Conservation (phyloP, 2,113 vertebrate species). For the Eonycteris spelaea region DNA sequence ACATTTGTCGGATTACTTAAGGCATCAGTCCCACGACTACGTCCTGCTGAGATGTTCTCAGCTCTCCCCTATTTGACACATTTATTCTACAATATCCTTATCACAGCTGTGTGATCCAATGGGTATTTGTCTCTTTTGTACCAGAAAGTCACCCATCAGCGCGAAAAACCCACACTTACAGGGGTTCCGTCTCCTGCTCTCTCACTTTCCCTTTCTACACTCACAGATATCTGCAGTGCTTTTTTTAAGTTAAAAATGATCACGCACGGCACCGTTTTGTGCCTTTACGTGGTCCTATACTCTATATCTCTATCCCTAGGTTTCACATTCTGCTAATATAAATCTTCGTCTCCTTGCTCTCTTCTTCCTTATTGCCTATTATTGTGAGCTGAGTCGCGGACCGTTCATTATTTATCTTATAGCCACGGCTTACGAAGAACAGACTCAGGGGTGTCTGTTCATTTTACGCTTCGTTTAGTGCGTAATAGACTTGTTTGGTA, state of each 20-base stretch:
- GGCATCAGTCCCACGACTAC: neutral
- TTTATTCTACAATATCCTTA: neutral
- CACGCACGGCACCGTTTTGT: neutral
- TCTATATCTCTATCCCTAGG: too few species aligned
- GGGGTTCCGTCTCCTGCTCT: neutral
- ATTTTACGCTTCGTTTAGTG: conserved; percentile 68
- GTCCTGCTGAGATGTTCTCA: neutral
- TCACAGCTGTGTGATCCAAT: neutral
- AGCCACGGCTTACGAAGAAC: neutral
- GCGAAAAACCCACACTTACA: neutral
- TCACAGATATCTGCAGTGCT: neutral
- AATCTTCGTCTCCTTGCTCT: too few species aligned
- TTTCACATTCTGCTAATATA: too few species aligned
- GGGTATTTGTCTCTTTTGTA: neutral
- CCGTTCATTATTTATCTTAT: conserved; percentile 11
- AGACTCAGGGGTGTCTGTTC: conserved; percentile 44
- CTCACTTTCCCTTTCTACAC: neutral
- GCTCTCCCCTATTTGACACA: neutral
- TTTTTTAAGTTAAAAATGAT: neutral
- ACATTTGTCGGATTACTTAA: neutral
- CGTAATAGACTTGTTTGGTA: conserved; percentile 29
- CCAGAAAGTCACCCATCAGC: neutral
- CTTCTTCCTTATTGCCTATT: neutral
- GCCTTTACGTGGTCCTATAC: too few species aligned
- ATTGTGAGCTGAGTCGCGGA: neutral